These are phyloP conservation scores for Aphidius gifuensis DNA, from an alignment of 1,140 invertebrate genomes.

Conservation along the genomic window DNA sequence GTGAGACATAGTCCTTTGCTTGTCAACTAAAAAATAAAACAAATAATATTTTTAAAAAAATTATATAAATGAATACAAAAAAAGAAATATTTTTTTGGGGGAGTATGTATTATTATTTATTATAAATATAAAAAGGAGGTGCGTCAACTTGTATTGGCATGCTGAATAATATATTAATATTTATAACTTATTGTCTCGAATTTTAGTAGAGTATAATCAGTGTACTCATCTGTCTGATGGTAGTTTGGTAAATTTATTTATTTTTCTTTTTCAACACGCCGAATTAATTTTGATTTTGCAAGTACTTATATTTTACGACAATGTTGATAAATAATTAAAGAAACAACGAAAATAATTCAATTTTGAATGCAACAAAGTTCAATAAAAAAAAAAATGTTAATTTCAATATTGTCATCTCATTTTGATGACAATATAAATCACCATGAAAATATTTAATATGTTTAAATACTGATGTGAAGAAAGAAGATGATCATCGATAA, in stretches of 20 bases:
- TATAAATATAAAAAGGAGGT: constrained; percentile 13
- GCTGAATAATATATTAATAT: constrained; percentile 42
- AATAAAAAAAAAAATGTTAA: no score
- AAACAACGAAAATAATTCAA: no score
- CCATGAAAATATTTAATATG: no score
- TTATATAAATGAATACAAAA: constrained; percentile 11
- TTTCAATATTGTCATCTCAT: no score
- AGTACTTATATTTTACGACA: no score
- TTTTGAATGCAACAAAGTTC: no score
- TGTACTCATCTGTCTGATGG: constrained; percentile 8
- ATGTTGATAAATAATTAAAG: no score
- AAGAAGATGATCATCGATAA: constrained; percentile 13
- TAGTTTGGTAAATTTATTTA: no score
- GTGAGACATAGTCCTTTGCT: neutral
- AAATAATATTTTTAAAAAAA: constrained; percentile 1
- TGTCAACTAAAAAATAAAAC: constrained; percentile 14
- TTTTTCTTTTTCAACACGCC: no score
- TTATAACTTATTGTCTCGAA: constrained; percentile 50
- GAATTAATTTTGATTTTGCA: no score
- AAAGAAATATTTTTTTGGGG: constrained; percentile 22
- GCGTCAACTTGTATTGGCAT: constrained; percentile 19
- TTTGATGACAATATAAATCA: no score
- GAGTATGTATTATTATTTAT: neutral
- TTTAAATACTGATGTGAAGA: constrained; percentile 5
- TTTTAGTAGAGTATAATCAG: constrained; percentile 36